Base-by-base conservation (phyloP, 1,140 invertebrate genomes). In the Phenacoccus solenopsis region DNA sequence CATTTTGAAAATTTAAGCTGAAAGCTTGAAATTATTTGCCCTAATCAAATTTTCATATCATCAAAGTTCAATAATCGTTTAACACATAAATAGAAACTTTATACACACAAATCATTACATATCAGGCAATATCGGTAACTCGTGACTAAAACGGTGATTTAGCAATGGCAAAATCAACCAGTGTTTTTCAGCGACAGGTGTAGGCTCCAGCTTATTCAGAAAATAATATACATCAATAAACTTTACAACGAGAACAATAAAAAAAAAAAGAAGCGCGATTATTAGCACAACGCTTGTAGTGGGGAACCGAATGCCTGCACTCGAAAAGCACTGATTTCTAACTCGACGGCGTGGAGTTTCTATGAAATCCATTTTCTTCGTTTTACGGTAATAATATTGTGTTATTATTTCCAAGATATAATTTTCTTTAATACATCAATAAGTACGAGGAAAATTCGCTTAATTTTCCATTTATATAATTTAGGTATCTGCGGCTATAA, bases 61-160 rank as follows among this genome's bases (percentile, higher is more conserved):
- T 16, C 3, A 32, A 9, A 49, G 20, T 49, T 16, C 3, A 49
- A n/a, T 9, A 49, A 49, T 49, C n/a, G n/a, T 16, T 49, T 49
- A 49, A 49, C 38, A 49, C 38, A 49, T 49, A 49, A 49, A 49
- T 49, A 49, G 38, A 49, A 49, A 49, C 59, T 64, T 64, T 64
- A 24, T 24, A 64, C 20, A 64, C 22, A 64, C 9, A 64, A 24
- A 64, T 64, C 21, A 64, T 22, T 64, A 64, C 21, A 25, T 22
- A 25, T 25, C 22, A 64, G 59, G 59, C 59, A 64, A 64, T 64
- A 64, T 64, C 59, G 59, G 59, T 64, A 64, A 64, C 59, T 64
- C 25, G 59, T 64, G 59, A 64, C 59, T 64, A 64, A 64, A 64
- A 64, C 59, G 59, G 59, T 64, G 59, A 64, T 64, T 64, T 64